Base-by-base conservation (phyloP, 1,140 invertebrate genomes). In the Penaeus chinensis region DNA sequence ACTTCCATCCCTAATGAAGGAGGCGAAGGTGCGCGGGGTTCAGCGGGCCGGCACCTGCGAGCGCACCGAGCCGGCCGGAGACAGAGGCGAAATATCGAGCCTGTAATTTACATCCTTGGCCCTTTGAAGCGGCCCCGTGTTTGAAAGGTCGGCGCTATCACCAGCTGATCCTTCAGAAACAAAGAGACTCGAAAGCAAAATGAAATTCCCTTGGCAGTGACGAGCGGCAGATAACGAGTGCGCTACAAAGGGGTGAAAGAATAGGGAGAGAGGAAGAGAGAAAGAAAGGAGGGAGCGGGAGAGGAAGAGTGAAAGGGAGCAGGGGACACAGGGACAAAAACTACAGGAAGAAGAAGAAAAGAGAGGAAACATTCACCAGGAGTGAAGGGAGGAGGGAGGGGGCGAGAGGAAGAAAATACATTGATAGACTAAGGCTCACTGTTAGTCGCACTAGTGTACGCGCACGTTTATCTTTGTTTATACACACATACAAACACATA, bases 101-200 rank as follows among this genome's bases (percentile, higher is more conserved):
- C 54, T 54, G 84, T 85, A 78, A 85, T 85, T 85, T 85, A 85
- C 84, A 85, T 85, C 62, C 20, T 62, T 62, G 27, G 27, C 62
- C 42, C 76, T 86, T 86, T 86, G 84, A 86, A 65, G 84, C 71
- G 78, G 84, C 79, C 77, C 77, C 79, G 62, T 27, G 84, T 81
- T 66, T 81, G 84, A 86, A 81, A 81, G 84, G 77, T 80, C 81
- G 84, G 61, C 77, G 37, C 77, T 78, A 81, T 81, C 61, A 80
- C 84, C 63, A 81, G 61, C 84, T 37, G 78, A n/a, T 60, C 37
- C 84, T 86, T 78, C 63, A 79, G 84, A 86, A 60, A 86, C 84
- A 86, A 86, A 86, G 84, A 54, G 77, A 86, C 66, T 78, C 77
- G 77, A 86, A 86, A 86, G 84, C 32, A 86, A 86, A 86, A 86